A percentile compares a stretch with the other conserved stretches of the same genome.
Conservation (phyloP, 2,113 vertebrate genomes). For the Cnemophilus loriae region DNA sequence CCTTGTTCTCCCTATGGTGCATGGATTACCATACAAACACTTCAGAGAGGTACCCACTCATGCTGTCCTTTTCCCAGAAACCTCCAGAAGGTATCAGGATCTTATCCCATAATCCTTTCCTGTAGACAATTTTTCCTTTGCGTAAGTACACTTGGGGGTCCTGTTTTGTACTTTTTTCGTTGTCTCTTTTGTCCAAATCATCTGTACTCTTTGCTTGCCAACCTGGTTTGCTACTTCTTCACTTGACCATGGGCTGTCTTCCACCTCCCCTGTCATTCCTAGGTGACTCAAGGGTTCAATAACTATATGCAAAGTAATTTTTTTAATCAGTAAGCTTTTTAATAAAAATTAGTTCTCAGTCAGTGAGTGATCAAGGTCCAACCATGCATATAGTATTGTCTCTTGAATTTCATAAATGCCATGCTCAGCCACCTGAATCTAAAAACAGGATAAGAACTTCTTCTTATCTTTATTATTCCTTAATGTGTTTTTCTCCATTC, state of each 20-base stretch:
- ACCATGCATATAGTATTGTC: background rate
- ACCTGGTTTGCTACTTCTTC: background rate
- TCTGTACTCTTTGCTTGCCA: background rate
- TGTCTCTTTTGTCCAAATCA: background rate
- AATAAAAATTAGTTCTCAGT: background rate
- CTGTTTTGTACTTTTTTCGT: background rate
- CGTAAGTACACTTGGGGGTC: background rate
- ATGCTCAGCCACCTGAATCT: background rate
- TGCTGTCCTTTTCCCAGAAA: background rate
- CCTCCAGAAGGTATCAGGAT: background rate
- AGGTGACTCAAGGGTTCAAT: background rate
- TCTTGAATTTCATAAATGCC: background rate
- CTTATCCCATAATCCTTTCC: background rate
- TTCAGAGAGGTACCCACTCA: background rate
- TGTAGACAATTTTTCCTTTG: background rate
- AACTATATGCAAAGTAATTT: background rate
- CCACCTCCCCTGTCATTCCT: background rate
- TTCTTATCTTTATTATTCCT: background rate
- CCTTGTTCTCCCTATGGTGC: background rate
- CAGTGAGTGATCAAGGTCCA: background rate
- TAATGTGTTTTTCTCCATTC: background rate
- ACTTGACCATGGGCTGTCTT: background rate
- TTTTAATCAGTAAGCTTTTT: background rate
- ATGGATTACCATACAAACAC: background rate
- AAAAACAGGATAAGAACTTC: background rate